Conservation (phyloP, 2,797 vertebrate species). For the Uromys caudimaculatus region DNA sequence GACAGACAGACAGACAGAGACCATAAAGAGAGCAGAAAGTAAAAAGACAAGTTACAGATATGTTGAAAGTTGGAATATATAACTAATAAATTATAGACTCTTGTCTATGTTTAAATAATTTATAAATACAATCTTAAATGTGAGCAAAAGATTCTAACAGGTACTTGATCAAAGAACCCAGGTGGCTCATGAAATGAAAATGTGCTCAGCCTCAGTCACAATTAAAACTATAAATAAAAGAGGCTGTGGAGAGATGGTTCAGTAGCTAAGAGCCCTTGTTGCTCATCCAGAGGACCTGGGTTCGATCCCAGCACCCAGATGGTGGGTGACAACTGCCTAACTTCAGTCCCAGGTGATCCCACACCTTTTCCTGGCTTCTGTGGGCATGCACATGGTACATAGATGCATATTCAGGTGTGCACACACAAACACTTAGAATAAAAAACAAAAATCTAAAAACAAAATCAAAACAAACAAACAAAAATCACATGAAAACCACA, state of each 20-base stretch:
- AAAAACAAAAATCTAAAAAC: not conserved
- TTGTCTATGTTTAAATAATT: constrained; percentile 3
- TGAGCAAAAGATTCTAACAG: not conserved
- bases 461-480: not conserved
- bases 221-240: not conserved
- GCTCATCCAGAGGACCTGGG: not conserved
- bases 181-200: not conserved
- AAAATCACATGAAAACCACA: not conserved
- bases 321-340: not conserved
- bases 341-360: not conserved
- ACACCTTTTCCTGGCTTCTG: not conserved
- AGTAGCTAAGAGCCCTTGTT: not conserved
- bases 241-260: not conserved
- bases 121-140: not conserved
- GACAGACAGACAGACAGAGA: not conserved
- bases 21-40: not conserved
- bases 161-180: not conserved
- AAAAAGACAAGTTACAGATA: not conserved
- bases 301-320: not conserved
- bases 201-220: not conserved
- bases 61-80: not conserved
- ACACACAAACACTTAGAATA: not conserved
- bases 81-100: not conserved
- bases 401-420: not conserved
- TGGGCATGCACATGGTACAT: not conserved